Percentiles rank a stretch among this genome's conserved stretches.
Evolutionary conservation across 2,888 invertebrate genomes (phyloP).

Genomic region (Hirtodrosophila histrioides): DNA sequence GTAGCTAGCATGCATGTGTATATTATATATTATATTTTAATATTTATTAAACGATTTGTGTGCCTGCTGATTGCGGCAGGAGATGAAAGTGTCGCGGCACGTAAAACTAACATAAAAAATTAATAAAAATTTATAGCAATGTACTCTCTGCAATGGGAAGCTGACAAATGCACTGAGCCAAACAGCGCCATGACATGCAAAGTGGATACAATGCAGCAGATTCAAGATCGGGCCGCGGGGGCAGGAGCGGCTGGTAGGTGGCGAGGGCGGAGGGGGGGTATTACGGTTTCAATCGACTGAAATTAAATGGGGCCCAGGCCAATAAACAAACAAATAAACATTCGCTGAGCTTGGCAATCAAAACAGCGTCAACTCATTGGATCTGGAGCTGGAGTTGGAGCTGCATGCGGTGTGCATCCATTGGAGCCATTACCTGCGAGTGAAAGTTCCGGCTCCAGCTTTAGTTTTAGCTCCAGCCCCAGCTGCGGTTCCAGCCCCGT

Average conservation of each 20-base stretch:
- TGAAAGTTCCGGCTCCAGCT: slow-evolving; percentile 56
- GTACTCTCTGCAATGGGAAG: slow-evolving; percentile 27
- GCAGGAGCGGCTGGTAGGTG: neutral
- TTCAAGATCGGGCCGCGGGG: neutral
- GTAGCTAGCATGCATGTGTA: neutral
- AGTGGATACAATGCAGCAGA: slow-evolving; percentile 34
- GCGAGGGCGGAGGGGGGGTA: neutral
- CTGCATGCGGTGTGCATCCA: slow-evolving; percentile 16
- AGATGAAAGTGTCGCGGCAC: slow-evolving; percentile 50
- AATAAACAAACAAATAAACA: slow-evolving; percentile 57
- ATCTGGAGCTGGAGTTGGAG: slow-evolving; percentile 32
- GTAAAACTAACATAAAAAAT: slow-evolving; percentile 55
- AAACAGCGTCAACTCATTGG: slow-evolving; percentile 54
- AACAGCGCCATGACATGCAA: slow-evolving; percentile 58
- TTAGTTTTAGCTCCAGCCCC: neutral
- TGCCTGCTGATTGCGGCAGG: slow-evolving; percentile 20
- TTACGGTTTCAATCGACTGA: slow-evolving; percentile 24
- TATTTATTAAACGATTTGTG: slow-evolving; percentile 5
- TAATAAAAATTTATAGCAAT: slow-evolving; percentile 51
- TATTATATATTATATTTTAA: slow-evolving; percentile 1
- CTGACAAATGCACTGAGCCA: slow-evolving; percentile 48
- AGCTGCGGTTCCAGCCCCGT: slow-evolving; percentile 33
- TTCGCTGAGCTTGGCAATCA: slow-evolving; percentile 57
- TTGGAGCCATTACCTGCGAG: slow-evolving; percentile 49
- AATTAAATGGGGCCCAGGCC: slow-evolving; percentile 34